Evolutionary conservation across 2,113 vertebrate species (phyloP), one percentile per base, ranked within the genome.

Genomic region (Danionella cerebrum): DNA sequence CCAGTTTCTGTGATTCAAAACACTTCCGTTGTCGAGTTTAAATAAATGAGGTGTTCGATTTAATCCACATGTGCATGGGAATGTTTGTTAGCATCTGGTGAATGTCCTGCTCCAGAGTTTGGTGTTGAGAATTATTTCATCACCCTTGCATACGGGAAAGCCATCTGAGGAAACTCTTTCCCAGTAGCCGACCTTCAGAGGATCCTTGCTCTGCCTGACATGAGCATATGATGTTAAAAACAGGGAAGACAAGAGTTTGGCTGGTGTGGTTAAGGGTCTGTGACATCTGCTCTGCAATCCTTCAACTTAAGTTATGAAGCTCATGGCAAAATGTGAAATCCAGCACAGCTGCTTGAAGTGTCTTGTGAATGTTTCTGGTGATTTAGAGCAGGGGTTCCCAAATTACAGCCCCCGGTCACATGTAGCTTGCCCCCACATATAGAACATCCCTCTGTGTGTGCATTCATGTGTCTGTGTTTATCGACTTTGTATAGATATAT

Each of bases 141-240:
- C 16, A 45, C 5, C 25, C 14, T 60, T 24, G 45, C 58, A 60
- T 19, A 16, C 4, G 11, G 41, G 19, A 60, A 45, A 45, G 16
- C 16, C 38, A 45, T 60, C 29, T 13, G 33, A 60, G 16, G 14
- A 45, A 45, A 16, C 3, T 6, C 58, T 60, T 60, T 60, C 58
- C 57, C 39, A 45, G 57, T 60, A 45, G 39, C 57, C 31, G 57
- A 60, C 57, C 57, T 45, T 18, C 27, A 16, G 58, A 41, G 57
- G 25, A 60, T 60, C 58, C 58, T 31, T 60, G 39, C 11, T 19
- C 21, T 44, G 29, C 24, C 39, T 31, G 21, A 45, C 57, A 60
- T n/a, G 29, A 31, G 11, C 25, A 44, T 6, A 33, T 11, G 6
- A 31, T 29, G n/a, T 16, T 59, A 10, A 59, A 59, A 59, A 29